These are phyloP conservation scores for Ophiothrix spiculata DNA, from an alignment of 35 echinoderm and acorn worm species.

Conservation along the genomic window DNA sequence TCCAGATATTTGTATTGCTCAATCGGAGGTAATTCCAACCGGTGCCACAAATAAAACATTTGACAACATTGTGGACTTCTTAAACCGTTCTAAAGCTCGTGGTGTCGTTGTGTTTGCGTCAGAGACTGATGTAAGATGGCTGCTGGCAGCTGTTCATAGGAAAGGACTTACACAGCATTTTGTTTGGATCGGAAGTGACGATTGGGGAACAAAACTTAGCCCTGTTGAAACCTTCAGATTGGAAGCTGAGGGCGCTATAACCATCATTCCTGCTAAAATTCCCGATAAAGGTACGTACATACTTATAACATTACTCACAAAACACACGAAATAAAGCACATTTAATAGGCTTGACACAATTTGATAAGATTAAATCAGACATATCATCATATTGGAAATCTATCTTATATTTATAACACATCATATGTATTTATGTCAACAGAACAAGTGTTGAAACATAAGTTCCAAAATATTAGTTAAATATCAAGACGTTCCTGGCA, in stretches of 20 bases:
- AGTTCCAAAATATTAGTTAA: too few relatives aligned
- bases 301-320: too few relatives aligned
- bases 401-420: too few relatives aligned
- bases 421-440: too few relatives aligned
- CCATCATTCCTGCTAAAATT: conserved; percentile 62
- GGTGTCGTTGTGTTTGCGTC: conserved; percentile 77
- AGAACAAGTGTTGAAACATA: too few relatives aligned
- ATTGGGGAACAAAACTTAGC: conserved; percentile 88
- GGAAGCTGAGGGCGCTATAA: conserved; percentile 89
- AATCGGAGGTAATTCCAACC: conserved; percentile 58
- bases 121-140: conserved; percentile 66
- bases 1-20: conserved; percentile 78
- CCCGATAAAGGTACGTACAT: conserved; percentile 81
- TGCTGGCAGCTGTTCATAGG: conserved; percentile 65
- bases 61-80: conserved; percentile 66
- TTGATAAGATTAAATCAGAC: too few relatives aligned
- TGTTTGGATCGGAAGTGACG: conserved; percentile 90
- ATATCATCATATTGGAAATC: too few relatives aligned
- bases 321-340: too few relatives aligned
- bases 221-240: conserved; percentile 55
- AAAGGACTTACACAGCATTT: conserved; percentile 63
- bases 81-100: conserved; percentile 47
- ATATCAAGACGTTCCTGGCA: too few relatives aligned
- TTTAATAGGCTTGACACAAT: too few relatives aligned
- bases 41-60: conserved; percentile 63